Conservation (phyloP, 2,888 invertebrate genomes). For the Acleris literana region DNA sequence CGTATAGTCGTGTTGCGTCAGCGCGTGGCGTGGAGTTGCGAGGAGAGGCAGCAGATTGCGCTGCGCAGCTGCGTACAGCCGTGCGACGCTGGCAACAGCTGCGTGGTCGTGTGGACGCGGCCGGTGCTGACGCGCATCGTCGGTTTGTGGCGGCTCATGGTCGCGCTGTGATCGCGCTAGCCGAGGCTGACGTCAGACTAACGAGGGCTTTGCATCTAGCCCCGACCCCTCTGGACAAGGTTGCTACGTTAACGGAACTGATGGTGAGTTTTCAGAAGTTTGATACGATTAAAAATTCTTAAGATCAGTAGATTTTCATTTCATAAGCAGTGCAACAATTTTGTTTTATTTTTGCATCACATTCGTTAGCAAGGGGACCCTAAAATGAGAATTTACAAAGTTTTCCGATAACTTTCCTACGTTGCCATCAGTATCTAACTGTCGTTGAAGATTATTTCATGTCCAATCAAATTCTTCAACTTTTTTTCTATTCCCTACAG, state of each 20-base stretch:
- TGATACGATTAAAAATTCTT: no score
- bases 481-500: constrained; percentile 44
- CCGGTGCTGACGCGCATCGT: constrained; percentile 85
- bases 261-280: constrained; percentile 61
- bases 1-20: constrained; percentile 87
- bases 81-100: constrained; percentile 87
- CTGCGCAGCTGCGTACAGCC: constrained; percentile 85
- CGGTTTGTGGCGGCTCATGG: constrained; percentile 89
- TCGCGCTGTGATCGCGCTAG: constrained; percentile 87
- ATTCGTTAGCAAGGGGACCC: no score
- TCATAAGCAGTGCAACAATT: no score
- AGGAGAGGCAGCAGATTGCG: constrained; percentile 86
- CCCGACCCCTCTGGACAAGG: constrained; percentile 71
- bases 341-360: no score
- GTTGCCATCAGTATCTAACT: no score
- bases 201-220: constrained; percentile 87
- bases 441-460: not conserved
- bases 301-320: no score
- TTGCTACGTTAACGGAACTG: constrained; percentile 71
- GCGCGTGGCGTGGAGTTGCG: constrained; percentile 85
- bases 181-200: constrained; percentile 88
- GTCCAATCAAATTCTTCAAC: not conserved
- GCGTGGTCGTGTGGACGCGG: constrained; percentile 82
- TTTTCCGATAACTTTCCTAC: no score
- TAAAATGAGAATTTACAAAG: no score